Conservation (phyloP, 2,888 invertebrate genomes). For the Caenorhabditis angaria region DNA sequence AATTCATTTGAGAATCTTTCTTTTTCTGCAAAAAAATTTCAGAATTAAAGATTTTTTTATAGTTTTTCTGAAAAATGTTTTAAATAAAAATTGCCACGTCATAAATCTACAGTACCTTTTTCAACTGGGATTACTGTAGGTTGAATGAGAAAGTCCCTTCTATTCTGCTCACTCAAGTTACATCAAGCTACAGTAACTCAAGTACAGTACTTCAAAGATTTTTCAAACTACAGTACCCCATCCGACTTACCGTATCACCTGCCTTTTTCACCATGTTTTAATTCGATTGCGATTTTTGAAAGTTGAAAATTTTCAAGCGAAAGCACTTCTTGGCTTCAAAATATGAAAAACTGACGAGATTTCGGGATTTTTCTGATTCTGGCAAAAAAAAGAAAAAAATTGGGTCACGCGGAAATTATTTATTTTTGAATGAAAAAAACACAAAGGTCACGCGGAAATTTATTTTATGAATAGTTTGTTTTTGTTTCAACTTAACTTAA, state of each 20-base stretch:
- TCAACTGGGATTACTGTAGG: too few species aligned
- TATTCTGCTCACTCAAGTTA: too few species aligned
- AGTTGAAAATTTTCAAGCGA: not conserved
- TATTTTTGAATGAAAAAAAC: not conserved
- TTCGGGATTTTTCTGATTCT: not conserved
- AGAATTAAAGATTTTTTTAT: not conserved
- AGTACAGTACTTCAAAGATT: too few species aligned
- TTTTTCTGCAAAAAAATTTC: constrained; percentile 17
- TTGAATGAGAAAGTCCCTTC: too few species aligned
- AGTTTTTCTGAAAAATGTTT: too few species aligned
- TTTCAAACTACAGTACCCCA: not conserved
- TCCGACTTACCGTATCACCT: not conserved
- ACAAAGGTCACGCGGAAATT: not conserved
- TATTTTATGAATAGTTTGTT: too few species aligned
- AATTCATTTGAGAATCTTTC: constrained; percentile 36
- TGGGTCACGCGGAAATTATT: not conserved
- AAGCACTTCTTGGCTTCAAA: constrained; percentile 5
- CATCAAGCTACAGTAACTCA: too few species aligned
- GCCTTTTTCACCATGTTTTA: not conserved
- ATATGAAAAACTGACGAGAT: constrained; percentile 3
- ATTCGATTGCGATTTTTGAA: constrained; percentile 9
- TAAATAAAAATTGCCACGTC: too few species aligned
- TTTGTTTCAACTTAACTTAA: constrained; percentile 1
- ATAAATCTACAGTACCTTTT: too few species aligned
- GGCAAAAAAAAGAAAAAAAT: not conserved